A percentile compares a stretch with the other conserved stretches of the same genome.
Evolutionary conservation across 1,140 invertebrate genomes (phyloP).

Genomic region (Pygmarrhopalites habei): DNA sequence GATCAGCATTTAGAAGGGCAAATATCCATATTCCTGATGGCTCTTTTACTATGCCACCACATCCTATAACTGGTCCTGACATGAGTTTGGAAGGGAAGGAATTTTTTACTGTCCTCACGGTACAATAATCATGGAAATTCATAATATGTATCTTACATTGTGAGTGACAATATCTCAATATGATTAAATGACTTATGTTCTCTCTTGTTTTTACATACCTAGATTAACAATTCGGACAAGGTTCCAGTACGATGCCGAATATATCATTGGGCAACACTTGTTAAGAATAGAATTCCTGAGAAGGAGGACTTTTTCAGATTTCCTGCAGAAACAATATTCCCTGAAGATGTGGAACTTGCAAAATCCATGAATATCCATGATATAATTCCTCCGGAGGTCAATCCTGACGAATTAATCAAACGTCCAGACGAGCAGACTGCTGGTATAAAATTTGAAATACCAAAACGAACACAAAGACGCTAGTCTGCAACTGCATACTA

Average conservation of each 20-base stretch:
- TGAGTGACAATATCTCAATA: neutral
- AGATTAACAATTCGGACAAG: constrained; percentile 62
- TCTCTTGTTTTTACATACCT: no score
- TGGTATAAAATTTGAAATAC: neutral
- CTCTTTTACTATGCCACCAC: constrained; percentile 64
- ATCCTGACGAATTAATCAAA: neutral
- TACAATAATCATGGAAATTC: constrained; percentile 42
- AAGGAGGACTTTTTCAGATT: constrained; percentile 30
- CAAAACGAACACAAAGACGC: neutral
- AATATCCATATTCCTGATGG: constrained; percentile 59
- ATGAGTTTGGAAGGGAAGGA: constrained; percentile 65
- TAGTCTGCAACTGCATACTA: neutral
- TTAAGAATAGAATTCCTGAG: constrained; percentile 34
- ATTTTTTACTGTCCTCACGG: constrained; percentile 69
- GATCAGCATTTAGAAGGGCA: constrained; percentile 58
- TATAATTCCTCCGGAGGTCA: constrained; percentile 22
- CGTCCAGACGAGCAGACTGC: neutral
- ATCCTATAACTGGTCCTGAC: constrained; percentile 68
- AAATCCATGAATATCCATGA: constrained; percentile 37
- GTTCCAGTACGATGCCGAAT: constrained; percentile 43
- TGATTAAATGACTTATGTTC: constrained; percentile 12
- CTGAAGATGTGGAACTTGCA: constrained; percentile 40
- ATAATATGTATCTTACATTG: constrained; percentile 1
- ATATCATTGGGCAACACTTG: constrained; percentile 42
- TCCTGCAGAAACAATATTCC: constrained; percentile 41